Base-by-base conservation (phyloP, 2,797 vertebrate genomes). In the Threskiornis aethiopicus region DNA sequence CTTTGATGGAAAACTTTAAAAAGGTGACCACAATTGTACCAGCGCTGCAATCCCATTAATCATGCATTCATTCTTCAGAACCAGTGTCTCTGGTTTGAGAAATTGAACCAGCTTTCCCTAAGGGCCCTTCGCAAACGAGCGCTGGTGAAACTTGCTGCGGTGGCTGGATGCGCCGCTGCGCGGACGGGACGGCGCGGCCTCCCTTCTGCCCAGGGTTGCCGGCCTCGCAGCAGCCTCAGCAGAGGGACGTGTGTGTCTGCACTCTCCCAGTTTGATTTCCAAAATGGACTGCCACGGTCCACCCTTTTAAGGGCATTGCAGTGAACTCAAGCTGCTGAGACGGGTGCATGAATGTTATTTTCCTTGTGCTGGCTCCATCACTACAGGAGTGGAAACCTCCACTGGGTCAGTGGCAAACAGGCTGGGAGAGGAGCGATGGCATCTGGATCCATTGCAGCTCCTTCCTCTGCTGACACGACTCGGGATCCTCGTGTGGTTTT, bases 1-100 rank as follows among this genome's bases (percentile, higher is more conserved):
- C 82, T 83, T 80, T 24, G 64, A 77, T 64, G 61, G 65, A 93
- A 84, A 75, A 81, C 69, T 88, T 86, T 20, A 35, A 69, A 71
- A 91, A 90, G 37, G 57, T 1, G 0, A 77, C 84, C 59, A 35
- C 67, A 79, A 4, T 4, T 47, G 55, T 44, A 37, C 17, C 39
- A 24, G 70, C 7, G 39, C 77, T 47, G 46, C 78, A 83, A 21
- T 22, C 28, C 55, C 37, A 72, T 79, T 89, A 85, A 83, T 86
- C 75, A 70, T n/a, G 1, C 47, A 29, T 62, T 59, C 19, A 16
- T 49, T 57, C 78, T 71, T 54, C 57, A 70, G 87, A 93, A 82
- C 58, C 62, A 59, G 87, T 2, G 0, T 55, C 81, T 94, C 86
- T 66, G 77, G 46, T 92, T 66, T 87, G 69, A 89, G 92, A 55